A percentile compares a stretch with the other conserved stretches of the same genome.
phyloP scores from a whole-genome alignment of 2,113 vertebrate genomes.

The Peucedramus taeniatus region DNA sequence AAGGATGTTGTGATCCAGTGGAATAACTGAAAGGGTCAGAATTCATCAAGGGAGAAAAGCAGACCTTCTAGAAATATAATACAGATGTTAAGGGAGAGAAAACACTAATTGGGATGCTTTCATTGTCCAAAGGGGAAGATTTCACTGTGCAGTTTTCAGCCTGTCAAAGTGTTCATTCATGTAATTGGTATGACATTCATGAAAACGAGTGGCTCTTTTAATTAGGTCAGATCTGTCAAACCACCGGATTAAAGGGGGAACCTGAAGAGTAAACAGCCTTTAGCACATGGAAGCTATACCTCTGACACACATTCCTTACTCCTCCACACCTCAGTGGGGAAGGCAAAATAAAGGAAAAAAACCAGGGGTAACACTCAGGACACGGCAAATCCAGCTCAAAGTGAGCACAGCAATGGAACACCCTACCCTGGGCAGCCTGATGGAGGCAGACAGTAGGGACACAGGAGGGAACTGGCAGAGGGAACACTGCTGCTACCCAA shows the following conservation, averaged over 20 bases:
- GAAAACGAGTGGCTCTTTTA: neutral
- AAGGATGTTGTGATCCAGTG: accelerated
- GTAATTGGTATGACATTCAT: neutral
- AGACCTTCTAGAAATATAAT: neutral
- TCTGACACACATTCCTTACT: neutral
- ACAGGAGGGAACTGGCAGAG: neutral
- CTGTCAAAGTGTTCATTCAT: neutral
- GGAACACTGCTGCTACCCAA: neutral
- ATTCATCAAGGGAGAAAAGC: neutral
- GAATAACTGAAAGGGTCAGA: neutral
- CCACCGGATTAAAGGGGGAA: neutral
- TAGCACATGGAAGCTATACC: neutral
- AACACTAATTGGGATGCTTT: neutral
- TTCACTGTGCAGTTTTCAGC: neutral
- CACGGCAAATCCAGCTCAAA: neutral
- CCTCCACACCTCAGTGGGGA: neutral
- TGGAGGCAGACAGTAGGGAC: accelerated
- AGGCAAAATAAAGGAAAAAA: neutral
- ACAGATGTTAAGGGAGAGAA: neutral
- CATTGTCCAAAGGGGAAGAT: neutral
- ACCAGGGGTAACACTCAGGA: neutral
- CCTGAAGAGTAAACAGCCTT: neutral
- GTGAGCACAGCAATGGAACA: neutral
- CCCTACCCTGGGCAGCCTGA: neutral
- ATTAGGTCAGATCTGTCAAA: slow-evolving; percentile 36